Conservation (phyloP, 2,888 invertebrate genomes). For the Xylota segnis region DNA sequence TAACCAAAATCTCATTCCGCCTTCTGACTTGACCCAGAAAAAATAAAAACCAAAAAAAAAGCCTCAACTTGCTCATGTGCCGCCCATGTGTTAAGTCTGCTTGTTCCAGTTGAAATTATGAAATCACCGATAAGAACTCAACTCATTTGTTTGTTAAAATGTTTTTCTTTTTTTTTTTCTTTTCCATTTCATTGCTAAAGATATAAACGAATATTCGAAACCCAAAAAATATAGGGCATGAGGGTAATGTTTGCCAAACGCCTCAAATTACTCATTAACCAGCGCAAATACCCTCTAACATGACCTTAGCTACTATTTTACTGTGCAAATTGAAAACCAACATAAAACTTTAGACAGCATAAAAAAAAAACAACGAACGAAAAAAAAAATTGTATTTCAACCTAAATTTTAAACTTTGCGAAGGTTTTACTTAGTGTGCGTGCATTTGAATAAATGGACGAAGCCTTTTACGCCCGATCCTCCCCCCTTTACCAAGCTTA, state of each 20-base stretch:
- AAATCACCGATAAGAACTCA: conserved; percentile 56
- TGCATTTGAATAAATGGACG: conserved; percentile 12
- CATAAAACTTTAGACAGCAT: conserved; percentile 40
- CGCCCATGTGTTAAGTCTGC: conserved; percentile 43
- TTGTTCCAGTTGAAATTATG: conserved; percentile 50
- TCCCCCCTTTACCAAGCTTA: conserved; percentile 20
- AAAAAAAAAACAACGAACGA: too few species aligned
- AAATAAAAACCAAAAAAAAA: conserved; percentile 15
- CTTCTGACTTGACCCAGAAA: conserved; percentile 46
- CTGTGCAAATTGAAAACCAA: conserved; percentile 48
- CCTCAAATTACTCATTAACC: conserved; percentile 62
- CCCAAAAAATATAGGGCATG: conserved; percentile 55
- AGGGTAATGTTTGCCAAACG: conserved; percentile 65
- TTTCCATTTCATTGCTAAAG: conserved; percentile 32
- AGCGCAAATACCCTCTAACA: conserved; percentile 57
- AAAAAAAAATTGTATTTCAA: conserved; percentile 51
- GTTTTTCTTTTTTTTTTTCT: too few species aligned
- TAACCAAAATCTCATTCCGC: conserved; percentile 34
- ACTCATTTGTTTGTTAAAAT: conserved; percentile 1
- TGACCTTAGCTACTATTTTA: conserved; percentile 67
- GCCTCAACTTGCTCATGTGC: conserved; percentile 35
- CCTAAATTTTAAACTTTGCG: conserved; percentile 64
- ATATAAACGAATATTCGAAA: conserved; percentile 23
- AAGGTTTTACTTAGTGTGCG: conserved; percentile 55
- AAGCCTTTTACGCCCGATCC: conserved; percentile 6